Evolutionary conservation across 2,797 vertebrate species (phyloP).

Genomic region (Eulemur coronatus): DNA sequence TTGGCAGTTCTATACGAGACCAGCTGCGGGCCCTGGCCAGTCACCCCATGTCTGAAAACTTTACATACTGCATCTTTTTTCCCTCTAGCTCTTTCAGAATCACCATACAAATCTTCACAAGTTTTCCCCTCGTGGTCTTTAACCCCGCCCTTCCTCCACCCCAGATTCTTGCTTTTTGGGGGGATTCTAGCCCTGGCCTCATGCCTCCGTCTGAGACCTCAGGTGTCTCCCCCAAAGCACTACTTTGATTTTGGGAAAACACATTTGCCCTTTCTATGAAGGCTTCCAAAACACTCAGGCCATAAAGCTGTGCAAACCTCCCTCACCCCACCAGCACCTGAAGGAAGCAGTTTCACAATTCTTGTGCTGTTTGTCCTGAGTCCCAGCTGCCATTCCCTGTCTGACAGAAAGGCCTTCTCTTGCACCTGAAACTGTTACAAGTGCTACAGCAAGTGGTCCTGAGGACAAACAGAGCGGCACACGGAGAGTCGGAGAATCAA

Average conservation of each 20-base stretch:
- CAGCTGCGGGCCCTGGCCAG: neutral
- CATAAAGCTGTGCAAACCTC: neutral
- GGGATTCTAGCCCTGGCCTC: neutral
- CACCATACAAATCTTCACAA: neutral
- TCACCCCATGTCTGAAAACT: neutral
- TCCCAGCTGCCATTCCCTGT: neutral
- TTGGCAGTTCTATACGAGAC: neutral
- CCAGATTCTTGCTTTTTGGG: neutral
- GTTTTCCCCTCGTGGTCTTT: neutral
- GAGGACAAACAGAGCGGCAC: no score
- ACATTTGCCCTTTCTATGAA: neutral
- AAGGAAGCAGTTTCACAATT: neutral
- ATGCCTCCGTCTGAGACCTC: neutral
- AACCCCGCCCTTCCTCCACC: neutral
- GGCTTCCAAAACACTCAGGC: neutral
- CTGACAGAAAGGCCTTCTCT: neutral
- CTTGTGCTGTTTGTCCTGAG: neutral
- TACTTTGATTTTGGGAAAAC: neutral
- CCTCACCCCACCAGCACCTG: neutral
- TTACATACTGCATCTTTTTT: neutral
- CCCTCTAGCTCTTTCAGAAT: neutral
- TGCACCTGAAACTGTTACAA: neutral
- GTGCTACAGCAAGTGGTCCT: no score
- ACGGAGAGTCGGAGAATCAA: no score
- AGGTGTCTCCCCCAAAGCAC: neutral